phyloP scores from a whole-genome alignment of 1,140 invertebrate species.

The Hesperophylax magnus region DNA sequence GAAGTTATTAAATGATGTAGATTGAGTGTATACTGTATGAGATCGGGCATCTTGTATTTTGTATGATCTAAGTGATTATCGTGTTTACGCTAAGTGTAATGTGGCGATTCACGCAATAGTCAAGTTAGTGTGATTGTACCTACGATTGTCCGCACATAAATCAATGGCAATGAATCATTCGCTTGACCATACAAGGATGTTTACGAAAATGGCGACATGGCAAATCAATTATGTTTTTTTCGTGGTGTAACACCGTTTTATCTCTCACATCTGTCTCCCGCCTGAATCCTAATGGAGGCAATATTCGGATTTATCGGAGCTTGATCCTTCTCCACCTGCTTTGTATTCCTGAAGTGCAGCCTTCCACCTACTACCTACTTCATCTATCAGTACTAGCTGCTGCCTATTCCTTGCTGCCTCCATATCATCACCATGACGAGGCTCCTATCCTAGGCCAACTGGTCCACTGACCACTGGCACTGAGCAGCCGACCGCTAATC shows the following conservation, averaged over 20 bases:
- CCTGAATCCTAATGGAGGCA: constrained; percentile 29
- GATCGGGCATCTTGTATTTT: too few relatives aligned
- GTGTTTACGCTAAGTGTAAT: too few relatives aligned
- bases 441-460: too few relatives aligned
- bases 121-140: not conserved
- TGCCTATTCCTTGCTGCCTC: not conserved
- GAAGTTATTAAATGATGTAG: too few relatives aligned
- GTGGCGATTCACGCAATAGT: not conserved
- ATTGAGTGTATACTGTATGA: too few relatives aligned
- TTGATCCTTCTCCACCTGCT: constrained; percentile 42
- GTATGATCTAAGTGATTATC: too few relatives aligned
- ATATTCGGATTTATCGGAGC: constrained; percentile 47
- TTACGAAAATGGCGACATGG: constrained; percentile 31
- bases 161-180: constrained; percentile 11
- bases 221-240: constrained; percentile 45
- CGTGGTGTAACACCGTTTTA: constrained; percentile 43
- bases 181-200: constrained; percentile 12
- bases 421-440: not conserved
- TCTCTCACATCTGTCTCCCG: constrained; percentile 31
- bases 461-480: too few relatives aligned
- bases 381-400: not conserved
- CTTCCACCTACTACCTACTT: not conserved
- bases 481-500: too few relatives aligned
- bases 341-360: not conserved
- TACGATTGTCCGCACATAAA: not conserved